Evolutionary conservation across 2,888 invertebrate species (phyloP).

Genomic region (Troides oblongomaculatus): DNA sequence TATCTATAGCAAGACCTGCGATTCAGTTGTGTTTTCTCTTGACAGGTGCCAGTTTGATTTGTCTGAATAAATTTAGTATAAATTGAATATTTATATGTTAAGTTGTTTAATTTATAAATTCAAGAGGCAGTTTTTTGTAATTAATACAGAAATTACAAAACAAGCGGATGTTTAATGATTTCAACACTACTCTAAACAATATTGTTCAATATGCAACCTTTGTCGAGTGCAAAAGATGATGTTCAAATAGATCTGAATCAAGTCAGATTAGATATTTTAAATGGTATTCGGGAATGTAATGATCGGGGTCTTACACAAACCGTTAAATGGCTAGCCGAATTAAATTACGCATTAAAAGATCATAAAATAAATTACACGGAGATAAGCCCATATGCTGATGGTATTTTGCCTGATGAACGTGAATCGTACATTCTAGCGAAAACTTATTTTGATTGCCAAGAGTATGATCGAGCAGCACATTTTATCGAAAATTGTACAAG

Average conservation of each 20-base stretch:
- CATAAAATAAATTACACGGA: conserved; percentile 80
- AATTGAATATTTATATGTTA: too few relatives aligned
- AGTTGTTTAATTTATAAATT: too few relatives aligned
- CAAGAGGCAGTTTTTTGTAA: too few relatives aligned
- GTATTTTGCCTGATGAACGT: conserved; percentile 81
- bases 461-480: conserved; percentile 93
- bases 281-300: conserved; percentile 83
- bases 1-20: too few relatives aligned
- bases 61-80: too few relatives aligned
- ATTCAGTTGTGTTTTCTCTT: too few relatives aligned
- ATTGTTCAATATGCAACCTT: conserved; percentile 50
- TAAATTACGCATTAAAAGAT: conserved; percentile 87
- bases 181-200: not conserved
- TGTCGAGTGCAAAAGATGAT: conserved; percentile 61
- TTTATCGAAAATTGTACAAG: conserved; percentile 86
- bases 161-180: too few relatives aligned
- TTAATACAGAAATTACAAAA: too few relatives aligned
- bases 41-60: too few relatives aligned
- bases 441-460: conserved; percentile 93
- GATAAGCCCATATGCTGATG: conserved; percentile 52
- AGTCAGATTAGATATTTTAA: conserved; percentile 66
- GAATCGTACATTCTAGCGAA: conserved; percentile 89
- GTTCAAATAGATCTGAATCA: conserved; percentile 67
- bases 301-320: conserved; percentile 89
- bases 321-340: conserved; percentile 93